phyloP scores from a whole-genome alignment of 2,797 vertebrate species.

The Rhinophrynus dorsalis region DNA sequence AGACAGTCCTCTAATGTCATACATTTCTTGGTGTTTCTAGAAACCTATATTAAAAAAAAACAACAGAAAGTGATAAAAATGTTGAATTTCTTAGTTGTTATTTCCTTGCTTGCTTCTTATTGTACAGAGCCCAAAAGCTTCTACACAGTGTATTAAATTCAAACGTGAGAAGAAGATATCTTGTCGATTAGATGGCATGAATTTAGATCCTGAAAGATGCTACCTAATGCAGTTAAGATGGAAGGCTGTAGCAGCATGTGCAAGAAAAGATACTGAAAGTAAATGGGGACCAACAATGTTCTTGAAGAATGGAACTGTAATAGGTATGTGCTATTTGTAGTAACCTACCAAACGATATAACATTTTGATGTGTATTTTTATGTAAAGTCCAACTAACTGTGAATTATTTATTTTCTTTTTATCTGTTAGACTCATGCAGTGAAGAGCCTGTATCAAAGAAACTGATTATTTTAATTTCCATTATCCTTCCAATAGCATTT shows the following conservation, averaged over 20 bases:
- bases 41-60: too few relatives aligned
- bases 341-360: background rate
- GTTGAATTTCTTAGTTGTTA: background rate
- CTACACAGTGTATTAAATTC: background rate
- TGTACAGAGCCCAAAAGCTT: background rate
- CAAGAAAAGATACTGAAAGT: background rate
- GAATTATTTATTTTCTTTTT: background rate
- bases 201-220: constrained; percentile 28
- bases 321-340: background rate
- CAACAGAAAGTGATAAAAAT: too few relatives aligned
- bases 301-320: background rate
- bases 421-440: constrained; percentile 14
- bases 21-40: too few relatives aligned
- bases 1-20: too few relatives aligned
- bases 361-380: too few relatives aligned
- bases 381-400: background rate
- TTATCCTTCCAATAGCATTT: background rate
- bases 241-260: background rate
- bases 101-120: background rate
- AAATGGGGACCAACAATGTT: constrained; percentile 8
- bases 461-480: background rate
- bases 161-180: too few relatives aligned
- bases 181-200: background rate
- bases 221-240: background rate
- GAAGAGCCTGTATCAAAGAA: background rate